Percentiles rank a stretch among this genome's conserved stretches.
Evolutionary conservation across 2,113 vertebrate species (phyloP).

Genomic region (Tragelaphus imberbis): DNA sequence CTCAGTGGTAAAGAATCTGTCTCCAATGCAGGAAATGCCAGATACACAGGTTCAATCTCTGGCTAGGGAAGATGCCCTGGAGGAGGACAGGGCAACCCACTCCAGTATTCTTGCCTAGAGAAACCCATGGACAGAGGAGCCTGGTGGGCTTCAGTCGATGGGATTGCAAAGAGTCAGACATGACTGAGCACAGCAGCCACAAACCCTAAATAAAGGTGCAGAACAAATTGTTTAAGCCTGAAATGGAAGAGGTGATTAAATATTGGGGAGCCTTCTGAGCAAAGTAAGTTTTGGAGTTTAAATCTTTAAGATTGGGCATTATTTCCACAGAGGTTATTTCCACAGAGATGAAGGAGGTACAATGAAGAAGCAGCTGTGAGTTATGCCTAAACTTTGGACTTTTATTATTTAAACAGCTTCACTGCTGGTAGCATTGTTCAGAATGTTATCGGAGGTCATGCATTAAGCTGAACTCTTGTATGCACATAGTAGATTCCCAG

Average conservation of each 20-base stretch:
- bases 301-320: neutral
- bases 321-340: neutral
- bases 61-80: neutral
- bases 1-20: neutral
- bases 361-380: neutral
- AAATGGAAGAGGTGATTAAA: neutral
- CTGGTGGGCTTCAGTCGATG: neutral
- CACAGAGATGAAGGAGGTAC: neutral
- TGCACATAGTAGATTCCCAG: neutral
- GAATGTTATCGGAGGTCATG: neutral
- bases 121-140: neutral
- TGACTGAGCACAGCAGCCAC: neutral
- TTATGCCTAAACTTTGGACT: neutral
- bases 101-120: neutral
- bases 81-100: neutral
- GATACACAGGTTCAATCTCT: neutral
- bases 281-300: neutral
- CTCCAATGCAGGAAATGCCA: neutral
- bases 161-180: neutral
- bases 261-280: neutral
- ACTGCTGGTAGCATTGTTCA: neutral
- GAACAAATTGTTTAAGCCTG: neutral
- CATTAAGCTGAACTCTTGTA: neutral
- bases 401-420: neutral
- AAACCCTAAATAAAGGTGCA: neutral